phyloP scores from a whole-genome alignment of 2,888 invertebrate genomes.

The Caenorhabditis imperialis region DNA sequence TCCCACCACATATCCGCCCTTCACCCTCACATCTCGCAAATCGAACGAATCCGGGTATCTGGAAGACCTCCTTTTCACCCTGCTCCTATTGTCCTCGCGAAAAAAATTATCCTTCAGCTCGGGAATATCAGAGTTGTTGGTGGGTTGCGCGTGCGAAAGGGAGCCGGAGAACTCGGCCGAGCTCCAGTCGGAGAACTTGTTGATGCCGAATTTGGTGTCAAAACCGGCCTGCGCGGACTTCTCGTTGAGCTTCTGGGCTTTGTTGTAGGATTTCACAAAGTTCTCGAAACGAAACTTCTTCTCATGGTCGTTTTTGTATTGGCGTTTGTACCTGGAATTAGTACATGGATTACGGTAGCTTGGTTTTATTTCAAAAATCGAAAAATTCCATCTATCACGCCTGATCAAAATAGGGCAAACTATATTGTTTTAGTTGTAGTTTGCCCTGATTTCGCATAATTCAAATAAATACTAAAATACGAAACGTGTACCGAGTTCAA shows the following conservation, averaged over 20 bases:
- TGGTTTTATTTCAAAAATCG: no score
- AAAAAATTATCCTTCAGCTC: conserved; percentile 18
- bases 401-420: no score
- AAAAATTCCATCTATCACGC: no score
- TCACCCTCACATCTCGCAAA: conserved; percentile 24
- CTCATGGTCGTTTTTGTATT: conserved; percentile 16
- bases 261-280: conserved; percentile 30
- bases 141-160: conserved; percentile 4
- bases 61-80: conserved; percentile 14
- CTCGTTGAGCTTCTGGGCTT: conserved; percentile 19
- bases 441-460: no score
- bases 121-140: conserved; percentile 21
- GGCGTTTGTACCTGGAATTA: conserved; percentile 22
- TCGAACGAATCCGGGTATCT: conserved; percentile 29
- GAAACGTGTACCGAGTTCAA: no score
- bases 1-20: conserved; percentile 22
- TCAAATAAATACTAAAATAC: no score
- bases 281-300: conserved; percentile 20
- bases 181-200: conserved; percentile 36
- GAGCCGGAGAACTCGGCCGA: conserved; percentile 12
- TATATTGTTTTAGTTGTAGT: no score
- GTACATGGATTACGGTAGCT: no score
- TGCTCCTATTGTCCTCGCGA: conserved; percentile 14
- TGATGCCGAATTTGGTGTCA: conserved; percentile 31
- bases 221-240: conserved; percentile 8